Conservation (phyloP, 2,888 invertebrate species). For the Catocala fraxini region DNA sequence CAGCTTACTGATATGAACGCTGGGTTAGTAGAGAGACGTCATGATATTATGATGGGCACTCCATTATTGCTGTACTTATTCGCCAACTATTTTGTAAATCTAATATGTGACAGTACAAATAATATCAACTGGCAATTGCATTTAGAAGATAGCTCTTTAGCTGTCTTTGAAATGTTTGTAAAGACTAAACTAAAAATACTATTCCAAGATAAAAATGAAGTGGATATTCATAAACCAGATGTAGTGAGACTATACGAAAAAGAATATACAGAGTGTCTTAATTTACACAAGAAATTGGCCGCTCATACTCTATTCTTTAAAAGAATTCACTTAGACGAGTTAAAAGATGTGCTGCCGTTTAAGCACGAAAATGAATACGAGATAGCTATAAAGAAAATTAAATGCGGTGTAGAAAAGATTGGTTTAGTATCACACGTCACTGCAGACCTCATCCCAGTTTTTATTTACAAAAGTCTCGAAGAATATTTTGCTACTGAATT, state of each 20-base stretch:
- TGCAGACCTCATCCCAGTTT: not conserved
- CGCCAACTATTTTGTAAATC: slow-evolving; percentile 23
- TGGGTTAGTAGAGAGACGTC: not conserved
- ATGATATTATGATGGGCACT: slow-evolving; percentile 10
- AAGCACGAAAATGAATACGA: not conserved
- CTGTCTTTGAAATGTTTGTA: slow-evolving; percentile 28
- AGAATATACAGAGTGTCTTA: slow-evolving; percentile 16
- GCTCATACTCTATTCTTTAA: slow-evolving; percentile 13
- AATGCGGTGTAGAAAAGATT: slow-evolving; percentile 5
- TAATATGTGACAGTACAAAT: slow-evolving; percentile 16
- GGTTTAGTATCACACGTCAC: slow-evolving; percentile 9
- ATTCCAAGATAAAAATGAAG: slow-evolving; percentile 31
- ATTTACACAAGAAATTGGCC: slow-evolving; percentile 31
- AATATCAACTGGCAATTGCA: too few relatives aligned
- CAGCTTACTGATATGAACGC: not conserved
- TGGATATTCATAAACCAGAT: slow-evolving; percentile 26
- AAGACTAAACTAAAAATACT: slow-evolving; percentile 36
- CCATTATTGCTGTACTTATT: slow-evolving; percentile 32
- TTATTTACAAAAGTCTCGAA: slow-evolving; percentile 9
- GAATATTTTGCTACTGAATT: slow-evolving; percentile 16
- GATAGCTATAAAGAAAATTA: not conserved
- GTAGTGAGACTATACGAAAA: slow-evolving; percentile 22
- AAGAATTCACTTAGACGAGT: not conserved
- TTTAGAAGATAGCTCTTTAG: too few relatives aligned
- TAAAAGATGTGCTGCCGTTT: slow-evolving; percentile 7